Conservation (phyloP, 92 coral and sea anemone species). For the Umimayanthus chanpuru region DNA sequence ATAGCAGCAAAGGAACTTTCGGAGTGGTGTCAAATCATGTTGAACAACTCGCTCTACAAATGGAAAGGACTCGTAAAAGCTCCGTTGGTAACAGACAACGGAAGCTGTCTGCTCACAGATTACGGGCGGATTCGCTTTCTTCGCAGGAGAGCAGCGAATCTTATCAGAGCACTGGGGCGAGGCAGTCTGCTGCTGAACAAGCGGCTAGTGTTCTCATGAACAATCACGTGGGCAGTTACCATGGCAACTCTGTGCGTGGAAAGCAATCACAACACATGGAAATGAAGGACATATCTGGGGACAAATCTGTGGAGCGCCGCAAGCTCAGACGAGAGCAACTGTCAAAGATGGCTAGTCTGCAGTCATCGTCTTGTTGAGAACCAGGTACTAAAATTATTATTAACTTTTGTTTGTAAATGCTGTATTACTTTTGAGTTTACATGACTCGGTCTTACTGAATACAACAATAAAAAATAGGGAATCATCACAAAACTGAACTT, state of each 20-base stretch:
- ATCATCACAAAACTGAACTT: no score
- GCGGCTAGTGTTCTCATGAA: constrained; percentile 85
- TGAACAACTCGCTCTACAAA: constrained; percentile 65
- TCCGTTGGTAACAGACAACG: constrained; percentile 48
- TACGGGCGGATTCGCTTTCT: constrained; percentile 70
- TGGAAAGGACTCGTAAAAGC: constrained; percentile 54
- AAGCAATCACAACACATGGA: constrained; percentile 53
- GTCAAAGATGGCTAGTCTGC: constrained; percentile 83
- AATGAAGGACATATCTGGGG: constrained; percentile 57
- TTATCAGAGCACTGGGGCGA: constrained; percentile 40
- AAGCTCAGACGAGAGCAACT: constrained; percentile 73
- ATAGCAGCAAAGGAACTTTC: constrained; percentile 7
- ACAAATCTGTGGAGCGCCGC: constrained; percentile 44
- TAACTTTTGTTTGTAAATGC: no score
- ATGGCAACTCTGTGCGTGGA: constrained; percentile 25
- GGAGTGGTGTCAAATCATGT: constrained; percentile 53
- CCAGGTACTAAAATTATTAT: neutral
- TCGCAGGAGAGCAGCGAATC: constrained; percentile 84
- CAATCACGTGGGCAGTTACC: constrained; percentile 54
- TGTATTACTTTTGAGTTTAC: neutral
- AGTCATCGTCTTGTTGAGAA: constrained; percentile 91
- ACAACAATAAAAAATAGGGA: no score
- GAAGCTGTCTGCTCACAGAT: constrained; percentile 16
- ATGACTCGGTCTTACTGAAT: neutral
- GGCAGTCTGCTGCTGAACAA: constrained; percentile 82